Base-by-base conservation (phyloP, 1,140 invertebrate species). In the Ylistrum balloti region DNA sequence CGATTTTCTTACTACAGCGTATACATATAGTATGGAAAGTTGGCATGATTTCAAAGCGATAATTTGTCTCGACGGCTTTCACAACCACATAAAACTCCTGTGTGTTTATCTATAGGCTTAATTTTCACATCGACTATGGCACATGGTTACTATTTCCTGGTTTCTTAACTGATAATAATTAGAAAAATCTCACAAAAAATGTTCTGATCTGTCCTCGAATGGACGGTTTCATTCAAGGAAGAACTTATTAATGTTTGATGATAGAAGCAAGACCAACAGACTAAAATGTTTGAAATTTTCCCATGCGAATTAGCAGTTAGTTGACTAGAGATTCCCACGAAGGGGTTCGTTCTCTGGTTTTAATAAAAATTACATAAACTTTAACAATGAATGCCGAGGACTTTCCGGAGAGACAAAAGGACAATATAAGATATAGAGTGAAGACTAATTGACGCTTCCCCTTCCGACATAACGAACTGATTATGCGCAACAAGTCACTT, bases 331-430 rank as follows among this genome's bases (percentile, higher is more conserved):
- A 74, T 74, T 74, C 56, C 56, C 56, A 74, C 56, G 56, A 74
- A n/a, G n/a, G 20, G 45, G 20, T 28, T 74, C 22, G 3, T 74
- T 74, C 28, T 28, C 56, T 74, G 56, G 56, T 74, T 74, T 74
- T 74, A 74, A 74, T 74, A 74, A 74, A 7, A 48, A 17, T 17
- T 48, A 2, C 11, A 74, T 74, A 74, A n/a, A n/a, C n/a, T n/a
- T 74, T 28, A 74, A 74, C 56, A 74, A 74, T 74, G 22, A 74
- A n/a, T n/a, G 56, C n/a, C 56, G 56, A 74, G n/a, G 56, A 28
- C 56, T 74, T 74, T 74, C n/a, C 22, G 0, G 22, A 74, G n/a
- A 74, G 56, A 74, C 56, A 74, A 74, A 56, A 74, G 56, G 56
- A 74, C 56, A 74, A 7, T 48, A n/a, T n/a, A n/a, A n/a, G n/a